A percentile compares a stretch with the other conserved stretches of the same genome.
Conservation (phyloP, 2,888 invertebrate genomes). For the Polydesmus complanatus region DNA sequence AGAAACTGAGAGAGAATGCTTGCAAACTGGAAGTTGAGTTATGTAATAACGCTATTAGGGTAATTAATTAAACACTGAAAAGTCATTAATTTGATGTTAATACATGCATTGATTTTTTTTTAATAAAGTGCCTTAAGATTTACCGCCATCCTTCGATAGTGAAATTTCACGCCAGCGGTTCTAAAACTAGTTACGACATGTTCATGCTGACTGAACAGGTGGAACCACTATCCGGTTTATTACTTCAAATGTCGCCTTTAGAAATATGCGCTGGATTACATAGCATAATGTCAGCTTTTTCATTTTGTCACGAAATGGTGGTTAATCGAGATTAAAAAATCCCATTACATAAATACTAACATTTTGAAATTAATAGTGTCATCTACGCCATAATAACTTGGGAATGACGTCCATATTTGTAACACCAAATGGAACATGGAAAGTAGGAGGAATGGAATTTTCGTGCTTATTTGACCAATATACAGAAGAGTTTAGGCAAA, state of each 20-base stretch:
- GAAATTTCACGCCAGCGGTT: slow-evolving; percentile 66
- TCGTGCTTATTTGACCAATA: neutral
- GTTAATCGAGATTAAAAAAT: slow-evolving; percentile 11
- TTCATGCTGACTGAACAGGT: slow-evolving; percentile 71
- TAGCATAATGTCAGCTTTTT: slow-evolving; percentile 61
- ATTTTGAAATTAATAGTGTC: neutral
- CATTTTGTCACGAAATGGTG: slow-evolving; percentile 68
- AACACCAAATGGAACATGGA: slow-evolving; percentile 8
- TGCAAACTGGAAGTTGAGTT: neutral
- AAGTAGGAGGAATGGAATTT: slow-evolving; percentile 11
- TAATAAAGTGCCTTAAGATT: slow-evolving; percentile 62
- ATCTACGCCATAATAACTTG: slow-evolving; percentile 10
- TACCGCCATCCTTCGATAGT: slow-evolving; percentile 76
- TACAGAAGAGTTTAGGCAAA: slow-evolving; percentile 3
- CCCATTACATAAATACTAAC: neutral
- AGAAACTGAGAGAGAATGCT: neutral
- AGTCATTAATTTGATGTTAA: neutral
- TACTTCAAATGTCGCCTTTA: slow-evolving; percentile 51
- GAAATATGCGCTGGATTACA: slow-evolving; percentile 75
- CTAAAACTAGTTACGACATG: slow-evolving; percentile 51
- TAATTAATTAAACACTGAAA: neutral
- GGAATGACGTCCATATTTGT: slow-evolving; percentile 11
- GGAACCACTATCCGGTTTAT: slow-evolving; percentile 52
- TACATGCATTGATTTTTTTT: slow-evolving; percentile 4
- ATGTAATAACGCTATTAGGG: neutral